Evolutionary conservation across 2,113 vertebrate genomes (phyloP), one percentile per base, ranked within the genome.

Genomic region (Indicator indicator): DNA sequence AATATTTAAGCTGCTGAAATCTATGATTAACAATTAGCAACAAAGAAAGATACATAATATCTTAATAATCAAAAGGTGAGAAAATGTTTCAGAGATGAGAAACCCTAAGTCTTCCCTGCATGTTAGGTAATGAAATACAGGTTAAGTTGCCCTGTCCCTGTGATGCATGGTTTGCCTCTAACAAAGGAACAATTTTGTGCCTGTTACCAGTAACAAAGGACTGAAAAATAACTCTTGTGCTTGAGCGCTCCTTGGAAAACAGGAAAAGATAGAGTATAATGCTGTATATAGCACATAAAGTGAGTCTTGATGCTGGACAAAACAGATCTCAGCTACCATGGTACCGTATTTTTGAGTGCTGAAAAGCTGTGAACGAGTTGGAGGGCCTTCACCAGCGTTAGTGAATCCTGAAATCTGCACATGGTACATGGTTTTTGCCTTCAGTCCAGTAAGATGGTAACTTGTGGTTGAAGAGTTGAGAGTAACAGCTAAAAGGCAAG

Each of bases 401-500:
- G 98, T 99, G 94, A 98, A 97, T n/a, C 97, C 98, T 30, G 98
- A 97, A 78, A 98, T 73, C 72, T 97, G 93, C 28, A 98, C 96
- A n/a, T 20, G 72, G 72, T 98, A 98, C 1, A 18, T 7, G 3
- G 79, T 98, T 50, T 94, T 96, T 58, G 73, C 95, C 83, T 95
- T 90, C 9, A 99, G 97, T n/a, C 92, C 44, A 0, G 20, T 60
- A 26, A 99, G 56, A 83, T 62, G 38, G 60, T 94, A 98, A 44
- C 65, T 96, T 83, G 91, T 97, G 5, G 54, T 17, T 13, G 30
- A 82, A 16, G 98, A 94, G 64, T 90, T 94, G 71, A 98, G 95
- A n/a, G 90, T 97, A 54, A 98, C 20, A 71, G 89, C 98, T 99
- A 97, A 70, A 97, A 96, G 3, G 5, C 24, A 95, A 54, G 68